phyloP scores from a whole-genome alignment of 1,140 invertebrate species.

The Eumaeus atala region DNA sequence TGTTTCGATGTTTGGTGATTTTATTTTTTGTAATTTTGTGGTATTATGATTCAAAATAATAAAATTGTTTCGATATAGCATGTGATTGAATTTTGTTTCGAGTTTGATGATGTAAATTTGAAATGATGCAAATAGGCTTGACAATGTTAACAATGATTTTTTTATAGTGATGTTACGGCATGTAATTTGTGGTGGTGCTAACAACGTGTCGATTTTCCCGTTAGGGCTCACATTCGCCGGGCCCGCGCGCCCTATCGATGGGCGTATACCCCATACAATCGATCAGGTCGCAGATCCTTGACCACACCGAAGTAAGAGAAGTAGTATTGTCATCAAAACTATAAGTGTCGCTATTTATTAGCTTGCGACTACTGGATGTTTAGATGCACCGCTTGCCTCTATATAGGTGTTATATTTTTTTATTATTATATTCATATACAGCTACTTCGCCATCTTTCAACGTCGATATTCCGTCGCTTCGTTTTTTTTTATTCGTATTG shows the following conservation, averaged over 20 bases:
- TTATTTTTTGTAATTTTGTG: slow-evolving; percentile 21
- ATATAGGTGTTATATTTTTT: slow-evolving; percentile 57
- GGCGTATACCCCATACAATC: slow-evolving; percentile 90
- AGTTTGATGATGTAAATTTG: background rate
- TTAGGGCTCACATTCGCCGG: slow-evolving; percentile 91
- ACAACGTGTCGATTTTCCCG: slow-evolving; percentile 74
- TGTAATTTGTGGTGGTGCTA: slow-evolving; percentile 69
- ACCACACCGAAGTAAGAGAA: slow-evolving; percentile 90
- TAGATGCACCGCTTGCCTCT: slow-evolving; percentile 70
- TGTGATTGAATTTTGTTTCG: slow-evolving; percentile 38
- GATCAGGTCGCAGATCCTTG: slow-evolving; percentile 88
- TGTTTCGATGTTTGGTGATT: slow-evolving; percentile 50
- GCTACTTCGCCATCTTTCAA: slow-evolving; percentile 29
- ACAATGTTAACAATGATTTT: slow-evolving; percentile 23
- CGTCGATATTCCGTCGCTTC: slow-evolving; percentile 37
- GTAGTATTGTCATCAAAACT: slow-evolving; percentile 41
- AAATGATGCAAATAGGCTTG: slow-evolving; percentile 7
- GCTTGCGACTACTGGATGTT: slow-evolving; percentile 67
- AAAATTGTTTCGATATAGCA: slow-evolving; percentile 32
- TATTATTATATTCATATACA: slow-evolving; percentile 30
- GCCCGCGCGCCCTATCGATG: slow-evolving; percentile 88
- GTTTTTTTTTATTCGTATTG: slow-evolving; percentile 29
- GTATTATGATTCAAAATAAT: slow-evolving; percentile 4
- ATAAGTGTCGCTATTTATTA: slow-evolving; percentile 54
- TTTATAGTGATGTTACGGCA: slow-evolving; percentile 48